These are phyloP conservation scores for Phataginus tetradactyla DNA, from an alignment of 2,797 vertebrate genomes.

Conservation along the genomic window DNA sequence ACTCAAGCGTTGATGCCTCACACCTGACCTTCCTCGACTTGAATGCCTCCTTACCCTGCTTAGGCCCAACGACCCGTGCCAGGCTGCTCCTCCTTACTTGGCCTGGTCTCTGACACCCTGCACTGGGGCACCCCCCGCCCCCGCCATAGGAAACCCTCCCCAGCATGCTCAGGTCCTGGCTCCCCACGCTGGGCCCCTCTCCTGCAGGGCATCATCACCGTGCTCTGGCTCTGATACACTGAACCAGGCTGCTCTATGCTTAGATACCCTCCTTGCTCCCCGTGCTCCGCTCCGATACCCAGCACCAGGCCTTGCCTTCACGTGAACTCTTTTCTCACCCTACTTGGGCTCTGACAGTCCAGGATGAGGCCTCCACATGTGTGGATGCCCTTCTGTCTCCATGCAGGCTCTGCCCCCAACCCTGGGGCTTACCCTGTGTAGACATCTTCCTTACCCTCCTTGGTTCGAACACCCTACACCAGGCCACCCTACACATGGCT, in stretches of 20 bases:
- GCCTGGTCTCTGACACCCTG: background rate
- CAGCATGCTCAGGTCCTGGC: background rate
- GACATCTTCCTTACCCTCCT: background rate
- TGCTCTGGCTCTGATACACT: background rate
- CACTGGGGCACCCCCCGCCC: too few species aligned
- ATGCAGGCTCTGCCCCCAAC: background rate
- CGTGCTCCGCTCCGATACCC: background rate
- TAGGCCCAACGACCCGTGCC: background rate
- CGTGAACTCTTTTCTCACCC: background rate
- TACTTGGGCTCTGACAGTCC: background rate
- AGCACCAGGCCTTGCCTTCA: background rate
- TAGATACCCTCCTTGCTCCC: background rate
- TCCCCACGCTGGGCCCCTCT: background rate
- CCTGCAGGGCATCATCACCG: background rate
- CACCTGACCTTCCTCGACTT: background rate
- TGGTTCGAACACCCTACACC: background rate
- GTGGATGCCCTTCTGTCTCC: background rate
- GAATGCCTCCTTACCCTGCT: background rate
- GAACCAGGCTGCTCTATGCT: background rate
- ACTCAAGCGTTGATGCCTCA: background rate
- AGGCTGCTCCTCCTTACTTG: background rate
- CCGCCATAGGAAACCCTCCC: background rate
- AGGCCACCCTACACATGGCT: background rate
- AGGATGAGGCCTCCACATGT: background rate
- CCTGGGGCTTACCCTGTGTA: background rate